Base-by-base conservation (phyloP, 2,888 invertebrate species). In the Meandrusa payeni region DNA sequence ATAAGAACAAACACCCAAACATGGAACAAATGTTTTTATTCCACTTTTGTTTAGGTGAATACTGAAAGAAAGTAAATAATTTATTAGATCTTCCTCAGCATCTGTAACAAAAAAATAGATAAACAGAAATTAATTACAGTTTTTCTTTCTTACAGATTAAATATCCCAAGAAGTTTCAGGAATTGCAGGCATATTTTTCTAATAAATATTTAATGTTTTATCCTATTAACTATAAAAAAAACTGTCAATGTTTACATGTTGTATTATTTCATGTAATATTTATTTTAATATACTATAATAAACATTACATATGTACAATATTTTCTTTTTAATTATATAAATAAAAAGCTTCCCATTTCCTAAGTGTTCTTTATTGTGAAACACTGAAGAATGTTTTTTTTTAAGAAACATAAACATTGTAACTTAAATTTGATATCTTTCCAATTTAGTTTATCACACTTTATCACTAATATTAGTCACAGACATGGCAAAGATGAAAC, bases 31-130 rank as follows among this genome's bases (percentile, higher is more conserved):
- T 59, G 19, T 37, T 46, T 38, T 17, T 51, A 59, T 60, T 63
- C 54, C 52, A 48, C 27, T 50, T 20, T 48, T 50, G 74, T 77
- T 73, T 80, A 80, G 81, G 78, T 59, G 73, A 61, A 51, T 26
- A 68, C 85, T 82, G 82, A 69, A 83, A 83, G 41, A 56, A 55
- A 75, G 63, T 52, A 54, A 19, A 22, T 46, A 54, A 51, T 52
- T 57, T 36, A 76, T 85, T 86, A 86, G 71, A 73, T 79, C 82
- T 87, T 85, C 80, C 54, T 54, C 80, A 62, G 69, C 81, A 82
- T 61, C 87, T 87, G 87, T 62, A 87, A 87, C 87, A 87, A 76
- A 87, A 71, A 81, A 81, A 74, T 68, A 78, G 78, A 69, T 64
- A 74, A 67, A 76, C 63, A 63, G 62, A 68, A 76, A 74, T 85